These are phyloP conservation scores for Calliphora vomitoria DNA, from an alignment of 2,888 invertebrate species.

Conservation along the genomic window DNA sequence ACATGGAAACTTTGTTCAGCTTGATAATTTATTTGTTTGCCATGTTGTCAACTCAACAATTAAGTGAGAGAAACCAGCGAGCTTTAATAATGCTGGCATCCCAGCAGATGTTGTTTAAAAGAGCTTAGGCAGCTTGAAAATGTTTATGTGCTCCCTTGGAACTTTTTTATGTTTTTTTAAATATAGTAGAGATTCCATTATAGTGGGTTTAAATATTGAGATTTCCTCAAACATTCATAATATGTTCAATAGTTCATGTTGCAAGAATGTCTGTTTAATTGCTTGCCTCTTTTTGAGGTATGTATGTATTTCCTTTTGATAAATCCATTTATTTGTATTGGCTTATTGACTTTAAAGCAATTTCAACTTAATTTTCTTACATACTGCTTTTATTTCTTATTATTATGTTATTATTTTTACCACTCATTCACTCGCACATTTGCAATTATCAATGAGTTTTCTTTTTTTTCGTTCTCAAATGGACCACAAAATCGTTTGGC, in stretches of 20 bases:
- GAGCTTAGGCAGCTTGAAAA: no score
- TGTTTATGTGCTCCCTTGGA: no score
- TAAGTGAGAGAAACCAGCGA: not conserved
- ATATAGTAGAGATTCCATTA: no score
- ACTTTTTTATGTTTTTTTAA: no score
- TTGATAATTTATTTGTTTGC: conserved; percentile 11
- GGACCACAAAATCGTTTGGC: conserved; percentile 33
- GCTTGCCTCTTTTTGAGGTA: not conserved
- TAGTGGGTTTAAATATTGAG: no score
- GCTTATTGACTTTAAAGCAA: conserved; percentile 9
- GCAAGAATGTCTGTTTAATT: not conserved
- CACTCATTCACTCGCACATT: conserved; percentile 29
- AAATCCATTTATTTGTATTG: conserved; percentile 8
- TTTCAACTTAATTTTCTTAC: conserved; percentile 1
- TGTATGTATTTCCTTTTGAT: not conserved
- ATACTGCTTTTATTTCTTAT: conserved; percentile 45
- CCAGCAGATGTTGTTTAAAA: not conserved
- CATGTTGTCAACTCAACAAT: conserved; percentile 24
- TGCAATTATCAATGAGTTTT: conserved; percentile 36
- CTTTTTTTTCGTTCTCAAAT: conserved; percentile 24
- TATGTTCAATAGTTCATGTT: no score
- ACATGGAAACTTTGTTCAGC: conserved; percentile 6
- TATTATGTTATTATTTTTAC: conserved; percentile 27
- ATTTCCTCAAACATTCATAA: no score
- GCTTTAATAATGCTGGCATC: not conserved